phyloP scores from a whole-genome alignment of 2,888 invertebrate genomes.

The Geophilus truncorum region DNA sequence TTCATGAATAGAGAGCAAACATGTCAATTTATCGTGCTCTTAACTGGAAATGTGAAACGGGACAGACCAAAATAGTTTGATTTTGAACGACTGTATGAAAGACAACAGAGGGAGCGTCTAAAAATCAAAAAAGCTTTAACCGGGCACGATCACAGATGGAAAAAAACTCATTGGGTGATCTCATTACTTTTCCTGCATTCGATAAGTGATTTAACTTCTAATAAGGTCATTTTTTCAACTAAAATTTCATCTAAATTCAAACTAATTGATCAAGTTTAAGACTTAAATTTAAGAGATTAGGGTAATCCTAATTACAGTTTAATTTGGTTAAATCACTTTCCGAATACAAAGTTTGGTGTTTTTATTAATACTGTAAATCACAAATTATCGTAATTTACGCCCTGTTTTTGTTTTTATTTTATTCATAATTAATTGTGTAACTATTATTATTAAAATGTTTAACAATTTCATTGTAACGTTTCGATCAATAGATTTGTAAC shows the following conservation, averaged over 20 bases:
- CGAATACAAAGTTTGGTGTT: too few relatives aligned
- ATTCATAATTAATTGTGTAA: neutral
- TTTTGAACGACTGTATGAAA: constrained; percentile 18
- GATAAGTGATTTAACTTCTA: too few relatives aligned
- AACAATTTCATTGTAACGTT: neutral
- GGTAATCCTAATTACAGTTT: too few relatives aligned
- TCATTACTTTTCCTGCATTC: too few relatives aligned
- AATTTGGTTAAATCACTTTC: too few relatives aligned
- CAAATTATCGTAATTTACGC: neutral
- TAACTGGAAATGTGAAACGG: constrained; percentile 19
- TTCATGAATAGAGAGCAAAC: constrained; percentile 23
- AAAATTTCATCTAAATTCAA: too few relatives aligned
- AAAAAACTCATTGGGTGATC: neutral
- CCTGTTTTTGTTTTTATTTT: neutral
- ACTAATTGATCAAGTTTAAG: too few relatives aligned
- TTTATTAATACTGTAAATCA: neutral
- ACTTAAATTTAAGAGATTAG: too few relatives aligned
- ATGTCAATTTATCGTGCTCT: neutral
- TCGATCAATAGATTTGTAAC: neutral
- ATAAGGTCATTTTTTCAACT: too few relatives aligned
- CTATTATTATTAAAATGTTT: neutral
- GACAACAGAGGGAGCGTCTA: neutral
- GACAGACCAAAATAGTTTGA: constrained; percentile 27
- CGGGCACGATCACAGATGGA: neutral
- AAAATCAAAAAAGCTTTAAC: neutral